Percentiles rank a stretch among this genome's conserved stretches.
phyloP scores from a whole-genome alignment of 2,113 vertebrate genomes.

The Oryzias curvinotus region DNA sequence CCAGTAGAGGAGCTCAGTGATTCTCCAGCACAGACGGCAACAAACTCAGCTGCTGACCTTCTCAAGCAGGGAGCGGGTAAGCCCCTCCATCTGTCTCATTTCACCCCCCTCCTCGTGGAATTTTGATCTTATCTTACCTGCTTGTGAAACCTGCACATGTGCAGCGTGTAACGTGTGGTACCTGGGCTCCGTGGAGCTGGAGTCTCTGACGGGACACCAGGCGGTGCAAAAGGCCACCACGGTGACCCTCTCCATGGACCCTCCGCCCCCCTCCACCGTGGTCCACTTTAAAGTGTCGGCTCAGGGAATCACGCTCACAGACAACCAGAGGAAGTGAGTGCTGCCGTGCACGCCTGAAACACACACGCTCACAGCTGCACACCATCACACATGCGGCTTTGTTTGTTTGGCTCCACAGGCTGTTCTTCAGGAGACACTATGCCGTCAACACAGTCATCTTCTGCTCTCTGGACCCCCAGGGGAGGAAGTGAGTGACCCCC shows the following conservation, averaged over 20 bases:
- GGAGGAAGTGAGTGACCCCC: conserved; percentile 84
- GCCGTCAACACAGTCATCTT: conserved; percentile 90
- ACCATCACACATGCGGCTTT: background rate
- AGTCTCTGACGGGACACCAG: conserved; percentile 92
- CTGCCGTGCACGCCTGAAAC: background rate
- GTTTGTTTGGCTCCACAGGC: conserved; percentile 65
- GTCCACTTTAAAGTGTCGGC: conserved; percentile 97
- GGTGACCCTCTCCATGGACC: conserved; percentile 79
- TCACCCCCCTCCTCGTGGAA: no score
- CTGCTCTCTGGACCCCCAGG: conserved; percentile 91
- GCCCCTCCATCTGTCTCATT: background rate
- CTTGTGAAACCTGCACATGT: background rate
- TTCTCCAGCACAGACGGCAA: conserved; percentile 78
- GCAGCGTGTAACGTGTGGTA: conserved; percentile 96
- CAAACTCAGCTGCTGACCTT: conserved; percentile 91
- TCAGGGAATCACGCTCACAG: conserved; percentile 93
- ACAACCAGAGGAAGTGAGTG: conserved; percentile 96
- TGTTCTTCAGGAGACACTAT: conserved; percentile 94
- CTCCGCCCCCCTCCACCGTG: conserved; percentile 82
- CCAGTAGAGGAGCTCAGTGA: conserved; percentile 85
- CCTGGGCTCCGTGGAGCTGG: conserved; percentile 90
- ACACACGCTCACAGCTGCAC: conserved; percentile 7
- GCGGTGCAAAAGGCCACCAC: conserved; percentile 90
- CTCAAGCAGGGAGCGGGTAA: conserved; percentile 95
- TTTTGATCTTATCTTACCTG: background rate